phyloP scores from a whole-genome alignment of 2,113 vertebrate genomes.

The Siphamia tubifer region DNA sequence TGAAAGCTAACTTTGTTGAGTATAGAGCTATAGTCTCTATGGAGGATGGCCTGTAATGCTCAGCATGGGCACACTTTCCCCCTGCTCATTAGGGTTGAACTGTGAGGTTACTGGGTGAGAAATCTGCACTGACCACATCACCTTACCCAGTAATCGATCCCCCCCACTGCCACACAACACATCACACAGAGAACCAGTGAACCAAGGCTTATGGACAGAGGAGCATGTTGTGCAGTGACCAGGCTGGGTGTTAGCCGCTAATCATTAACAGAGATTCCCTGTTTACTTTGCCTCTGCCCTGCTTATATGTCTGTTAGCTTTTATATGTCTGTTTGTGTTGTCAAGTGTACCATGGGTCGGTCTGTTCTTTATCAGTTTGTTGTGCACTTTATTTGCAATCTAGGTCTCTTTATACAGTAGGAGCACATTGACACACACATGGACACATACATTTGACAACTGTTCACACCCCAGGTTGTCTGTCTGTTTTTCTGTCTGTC shows the following conservation, averaged over 20 bases:
- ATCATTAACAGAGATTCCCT: constrained; percentile 68
- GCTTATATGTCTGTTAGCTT: constrained; percentile 26
- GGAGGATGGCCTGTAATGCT: neutral
- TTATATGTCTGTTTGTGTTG: constrained; percentile 1
- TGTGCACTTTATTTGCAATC: constrained; percentile 23
- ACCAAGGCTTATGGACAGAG: constrained; percentile 36
- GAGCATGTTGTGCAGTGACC: constrained; percentile 46
- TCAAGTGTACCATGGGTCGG: constrained; percentile 13
- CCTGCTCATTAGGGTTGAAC: constrained; percentile 46
- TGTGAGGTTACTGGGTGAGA: constrained; percentile 29
- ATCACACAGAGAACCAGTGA: constrained; percentile 23
- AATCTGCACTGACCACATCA: constrained; percentile 14
- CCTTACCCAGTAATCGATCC: constrained; percentile 26
- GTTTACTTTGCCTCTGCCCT: constrained; percentile 45
- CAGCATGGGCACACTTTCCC: constrained; percentile 17
- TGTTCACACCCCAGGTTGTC: neutral
- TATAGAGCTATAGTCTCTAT: neutral
- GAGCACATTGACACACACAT: no score
- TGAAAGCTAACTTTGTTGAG: neutral
- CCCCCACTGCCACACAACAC: constrained; percentile 9
- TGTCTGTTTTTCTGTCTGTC: no score
- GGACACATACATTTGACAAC: constrained; percentile 6
- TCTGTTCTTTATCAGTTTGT: constrained; percentile 19
- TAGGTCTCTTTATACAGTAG: neutral
- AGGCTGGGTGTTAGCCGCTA: constrained; percentile 52